These are phyloP conservation scores for Tetrapedia diversipes DNA, from an alignment of 2,888 invertebrate genomes.

Conservation along the genomic window DNA sequence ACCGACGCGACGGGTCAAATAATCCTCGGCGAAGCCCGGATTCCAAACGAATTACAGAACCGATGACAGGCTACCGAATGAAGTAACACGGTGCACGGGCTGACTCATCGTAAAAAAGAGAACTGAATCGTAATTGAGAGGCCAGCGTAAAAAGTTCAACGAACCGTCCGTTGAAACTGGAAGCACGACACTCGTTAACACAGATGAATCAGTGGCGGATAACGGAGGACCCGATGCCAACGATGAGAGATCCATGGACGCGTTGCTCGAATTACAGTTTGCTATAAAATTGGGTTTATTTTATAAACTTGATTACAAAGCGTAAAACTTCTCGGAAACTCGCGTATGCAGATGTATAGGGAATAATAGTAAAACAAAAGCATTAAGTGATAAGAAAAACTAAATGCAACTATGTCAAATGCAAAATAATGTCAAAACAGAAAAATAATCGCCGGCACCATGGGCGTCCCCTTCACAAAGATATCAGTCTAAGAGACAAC, in stretches of 20 bases:
- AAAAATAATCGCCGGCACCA: no score
- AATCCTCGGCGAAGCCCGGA: slow-evolving; percentile 8
- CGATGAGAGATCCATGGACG: slow-evolving; percentile 26
- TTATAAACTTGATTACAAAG: no score
- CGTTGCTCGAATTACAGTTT: slow-evolving; percentile 70
- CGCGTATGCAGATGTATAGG: no score
- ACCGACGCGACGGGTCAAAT: slow-evolving; percentile 16
- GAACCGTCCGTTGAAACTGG: slow-evolving; percentile 41
- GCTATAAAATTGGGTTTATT: no score
- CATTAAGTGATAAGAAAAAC: no score
- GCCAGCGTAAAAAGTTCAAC: slow-evolving; percentile 46
- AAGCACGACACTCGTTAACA: slow-evolving; percentile 38
- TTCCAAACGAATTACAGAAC: slow-evolving; percentile 31
- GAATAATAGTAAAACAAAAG: no score
- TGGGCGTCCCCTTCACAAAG: no score
- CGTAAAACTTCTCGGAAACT: no score
- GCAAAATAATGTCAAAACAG: no score
- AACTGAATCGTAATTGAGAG: slow-evolving; percentile 42
- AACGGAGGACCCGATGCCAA: slow-evolving; percentile 34
- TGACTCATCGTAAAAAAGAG: slow-evolving; percentile 28
- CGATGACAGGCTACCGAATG: slow-evolving; percentile 34
- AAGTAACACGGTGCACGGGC: neutral
- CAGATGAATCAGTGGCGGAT: slow-evolving; percentile 44
- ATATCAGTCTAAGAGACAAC: no score
- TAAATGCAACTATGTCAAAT: no score